These are phyloP conservation scores for Listronotus oregonensis DNA, from an alignment of 1,140 invertebrate genomes.

Conservation along the genomic window DNA sequence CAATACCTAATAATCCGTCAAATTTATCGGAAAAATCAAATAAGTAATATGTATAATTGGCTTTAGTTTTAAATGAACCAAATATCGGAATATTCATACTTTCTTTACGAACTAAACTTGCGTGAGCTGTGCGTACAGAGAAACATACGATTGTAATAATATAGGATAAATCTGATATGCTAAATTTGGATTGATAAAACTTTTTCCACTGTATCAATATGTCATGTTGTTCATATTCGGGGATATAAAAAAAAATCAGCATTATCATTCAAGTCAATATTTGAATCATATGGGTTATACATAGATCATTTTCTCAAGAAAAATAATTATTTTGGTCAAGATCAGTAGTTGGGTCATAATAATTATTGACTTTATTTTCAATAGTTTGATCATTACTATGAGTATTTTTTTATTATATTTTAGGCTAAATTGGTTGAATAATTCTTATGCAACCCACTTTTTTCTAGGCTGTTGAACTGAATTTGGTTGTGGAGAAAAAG, in stretches of 20 bases:
- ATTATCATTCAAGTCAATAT: not conserved
- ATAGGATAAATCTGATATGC: slow-evolving; percentile 24
- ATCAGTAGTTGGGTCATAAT: no score
- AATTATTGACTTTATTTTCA: no score
- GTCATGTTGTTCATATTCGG: not conserved
- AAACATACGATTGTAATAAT: no score
- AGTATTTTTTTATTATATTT: no score
- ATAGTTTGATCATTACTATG: no score
- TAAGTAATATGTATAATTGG: slow-evolving; percentile 7
- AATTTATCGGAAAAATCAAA: slow-evolving; percentile 7
- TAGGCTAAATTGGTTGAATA: no score
- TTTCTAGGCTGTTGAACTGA: no score
- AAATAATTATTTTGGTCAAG: no score
- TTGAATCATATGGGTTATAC: no score
- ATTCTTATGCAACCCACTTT: no score
- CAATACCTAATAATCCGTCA: slow-evolving; percentile 1
- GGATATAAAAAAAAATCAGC: not conserved
- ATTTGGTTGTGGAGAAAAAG: no score
- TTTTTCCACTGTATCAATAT: slow-evolving; percentile 29
- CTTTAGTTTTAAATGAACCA: slow-evolving; percentile 21
- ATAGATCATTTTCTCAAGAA: no score
- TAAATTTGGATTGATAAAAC: slow-evolving; percentile 29
- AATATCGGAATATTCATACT: slow-evolving; percentile 21
- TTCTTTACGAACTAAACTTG: slow-evolving; percentile 21
- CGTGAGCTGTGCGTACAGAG: slow-evolving; percentile 28